Evolutionary conservation across 64 coral and sea anemone species (phyloP).

Genomic region (Porites australiensis): DNA sequence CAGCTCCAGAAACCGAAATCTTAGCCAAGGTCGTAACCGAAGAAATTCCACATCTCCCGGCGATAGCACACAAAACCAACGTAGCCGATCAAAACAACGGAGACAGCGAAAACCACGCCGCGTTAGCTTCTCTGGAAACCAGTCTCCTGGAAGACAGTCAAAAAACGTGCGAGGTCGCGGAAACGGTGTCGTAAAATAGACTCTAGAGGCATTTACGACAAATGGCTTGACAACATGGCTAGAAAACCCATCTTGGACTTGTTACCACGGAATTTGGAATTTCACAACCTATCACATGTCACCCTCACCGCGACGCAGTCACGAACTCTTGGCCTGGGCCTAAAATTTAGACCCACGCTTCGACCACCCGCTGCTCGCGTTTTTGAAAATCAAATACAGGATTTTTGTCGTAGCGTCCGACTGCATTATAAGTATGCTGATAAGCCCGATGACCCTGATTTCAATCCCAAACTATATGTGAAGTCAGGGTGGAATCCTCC

Average conservation of each 20-base stretch:
- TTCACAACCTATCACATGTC: constrained; percentile 57
- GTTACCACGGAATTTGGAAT: constrained; percentile 68
- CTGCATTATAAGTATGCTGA: constrained; percentile 10
- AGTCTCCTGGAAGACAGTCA: constrained; percentile 9
- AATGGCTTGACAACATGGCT: constrained; percentile 62
- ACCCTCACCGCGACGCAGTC: constrained; percentile 35
- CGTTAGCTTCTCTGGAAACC: neutral
- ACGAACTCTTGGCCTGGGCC: constrained; percentile 46
- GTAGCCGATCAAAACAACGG: constrained; percentile 1
- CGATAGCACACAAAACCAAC: neutral
- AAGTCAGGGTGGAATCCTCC: constrained; percentile 41
- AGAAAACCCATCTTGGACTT: constrained; percentile 55
- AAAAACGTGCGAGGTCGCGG: constrained; percentile 40
- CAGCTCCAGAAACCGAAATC: neutral
- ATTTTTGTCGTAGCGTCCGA: constrained; percentile 19
- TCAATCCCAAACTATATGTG: constrained; percentile 32
- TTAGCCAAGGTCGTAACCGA: neutral
- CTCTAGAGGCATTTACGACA: constrained; percentile 4
- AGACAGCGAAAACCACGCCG: neutral
- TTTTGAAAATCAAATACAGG: constrained; percentile 43
- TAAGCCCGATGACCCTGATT: constrained; percentile 2
- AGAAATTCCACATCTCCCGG: neutral
- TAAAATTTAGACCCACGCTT: constrained; percentile 45
- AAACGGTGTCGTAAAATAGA: constrained; percentile 50
- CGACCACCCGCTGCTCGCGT: constrained; percentile 13